Evolutionary conservation across 2,888 invertebrate genomes (phyloP), one percentile per base, ranked within the genome.

Genomic region (Heteropelma amictum): DNA sequence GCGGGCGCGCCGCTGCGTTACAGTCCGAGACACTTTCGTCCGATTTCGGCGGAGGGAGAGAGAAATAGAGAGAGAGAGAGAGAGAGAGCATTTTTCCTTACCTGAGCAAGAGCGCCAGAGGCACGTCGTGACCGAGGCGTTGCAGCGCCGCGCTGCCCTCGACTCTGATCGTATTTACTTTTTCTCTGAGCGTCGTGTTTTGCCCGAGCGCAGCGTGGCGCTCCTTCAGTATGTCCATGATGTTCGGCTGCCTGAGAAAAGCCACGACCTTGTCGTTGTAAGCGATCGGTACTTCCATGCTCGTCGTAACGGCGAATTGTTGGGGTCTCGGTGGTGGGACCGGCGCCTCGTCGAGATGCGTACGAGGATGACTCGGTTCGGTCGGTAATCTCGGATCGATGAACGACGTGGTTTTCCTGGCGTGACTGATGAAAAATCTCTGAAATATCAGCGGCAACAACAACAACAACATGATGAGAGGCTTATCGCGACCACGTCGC

Each of bases 231-330:
- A 98, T 96, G 84, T 97, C 97, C 90, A 97, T 93, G 84, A 98
- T 97, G 89, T 97, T 97, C 7, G 97, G 95, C 87, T 98, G 98
- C 0, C 98, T 93, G 30, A 98, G 92, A 90, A 98, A 98, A n/a
- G 97, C 96, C 63, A 98, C 97, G 80, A 98, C 98, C 92, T 96
- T 96, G 85, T 98, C 98, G 87, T 98, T 98, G 89, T 98, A 98
- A 2, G 98, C 97, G 14, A 96, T 93, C 0, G 97, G 97, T 85
- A 97, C 94, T 79, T 95, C 93, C 1, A 93, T 92, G 56, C 88
- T 84, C 28, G 91, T 89, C 23, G 91, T 91, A 61, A 90, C 86
- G 72, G 91, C 90, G 0, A 90, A 89, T 35, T 91, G 86, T 21
- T 92, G 92, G 45, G 94, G 94, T 58, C 95, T 91, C 0, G 95